phyloP scores from a whole-genome alignment of 2,113 vertebrate species.

The Clinocottus analis region DNA sequence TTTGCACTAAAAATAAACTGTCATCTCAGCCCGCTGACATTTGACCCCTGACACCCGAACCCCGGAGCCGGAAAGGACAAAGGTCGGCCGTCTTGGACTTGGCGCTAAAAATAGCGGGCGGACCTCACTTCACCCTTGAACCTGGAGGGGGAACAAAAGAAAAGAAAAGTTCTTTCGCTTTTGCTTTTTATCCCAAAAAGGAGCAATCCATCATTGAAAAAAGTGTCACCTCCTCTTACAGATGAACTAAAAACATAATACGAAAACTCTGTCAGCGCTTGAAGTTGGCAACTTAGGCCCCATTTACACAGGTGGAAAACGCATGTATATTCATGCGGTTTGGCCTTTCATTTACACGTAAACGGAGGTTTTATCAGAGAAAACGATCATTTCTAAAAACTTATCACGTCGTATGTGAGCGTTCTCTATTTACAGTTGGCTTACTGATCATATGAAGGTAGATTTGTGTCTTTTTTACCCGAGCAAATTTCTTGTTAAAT shows the following conservation, averaged over 20 bases:
- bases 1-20: constrained; percentile 81
- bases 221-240: not conserved
- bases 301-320: too few species aligned
- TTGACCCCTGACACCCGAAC: constrained; percentile 73
- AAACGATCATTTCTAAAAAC: too few species aligned
- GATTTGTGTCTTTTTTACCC: too few species aligned
- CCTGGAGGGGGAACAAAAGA: constrained; percentile 31
- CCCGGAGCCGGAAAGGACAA: constrained; percentile 49
- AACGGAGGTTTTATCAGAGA: too few species aligned
- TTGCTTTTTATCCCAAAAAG: not conserved
- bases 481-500: too few species aligned
- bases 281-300: too few species aligned
- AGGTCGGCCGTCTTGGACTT: constrained; percentile 59
- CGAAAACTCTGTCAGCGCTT: not conserved
- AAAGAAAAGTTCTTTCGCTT: not conserved
- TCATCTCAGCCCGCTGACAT: constrained; percentile 71
- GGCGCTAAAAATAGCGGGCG: constrained; percentile 68
- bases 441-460: too few species aligned
- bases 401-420: too few species aligned
- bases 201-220: not conserved
- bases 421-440: too few species aligned
- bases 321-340: too few species aligned
- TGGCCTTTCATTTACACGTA: too few species aligned
- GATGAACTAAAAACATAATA: not conserved
- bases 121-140: constrained; percentile 54